A percentile compares a stretch with the other conserved stretches of the same genome.
phyloP scores from a whole-genome alignment of 2,113 vertebrate genomes.

The Rynchops niger region DNA sequence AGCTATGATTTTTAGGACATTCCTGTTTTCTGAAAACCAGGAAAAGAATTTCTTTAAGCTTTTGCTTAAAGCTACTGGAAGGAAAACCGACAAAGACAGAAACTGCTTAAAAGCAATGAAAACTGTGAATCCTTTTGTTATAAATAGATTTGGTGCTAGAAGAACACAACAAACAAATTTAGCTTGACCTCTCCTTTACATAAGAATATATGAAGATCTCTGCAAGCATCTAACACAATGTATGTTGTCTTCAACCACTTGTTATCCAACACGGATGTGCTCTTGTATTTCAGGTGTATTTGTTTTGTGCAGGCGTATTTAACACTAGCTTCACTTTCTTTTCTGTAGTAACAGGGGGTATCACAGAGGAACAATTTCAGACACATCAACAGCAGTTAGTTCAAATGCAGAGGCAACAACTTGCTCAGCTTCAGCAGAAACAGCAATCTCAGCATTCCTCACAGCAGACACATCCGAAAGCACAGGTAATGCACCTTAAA shows the following conservation, averaged over 20 bases:
- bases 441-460: constrained; percentile 81
- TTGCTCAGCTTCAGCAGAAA: constrained; percentile 88
- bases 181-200: background rate
- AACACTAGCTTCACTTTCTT: background rate
- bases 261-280: fast-evolving
- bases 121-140: background rate
- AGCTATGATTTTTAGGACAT: background rate
- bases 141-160: background rate
- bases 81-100: background rate
- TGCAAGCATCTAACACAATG: background rate
- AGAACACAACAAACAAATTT: background rate
- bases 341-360: constrained; percentile 81
- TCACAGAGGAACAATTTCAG: constrained; percentile 92
- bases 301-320: background rate
- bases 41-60: background rate
- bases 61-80: background rate
- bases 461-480: constrained; percentile 78
- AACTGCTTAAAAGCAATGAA: background rate
- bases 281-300: fast-evolving
- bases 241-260: background rate
- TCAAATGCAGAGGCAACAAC: constrained; percentile 90
- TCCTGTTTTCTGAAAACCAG: background rate
- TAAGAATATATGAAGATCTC: background rate
- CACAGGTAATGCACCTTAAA: constrained; percentile 72
- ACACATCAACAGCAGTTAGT: constrained; percentile 90